These are phyloP conservation scores for Psilopogon haemacephalus DNA, from an alignment of 2,113 vertebrate species.

Conservation along the genomic window DNA sequence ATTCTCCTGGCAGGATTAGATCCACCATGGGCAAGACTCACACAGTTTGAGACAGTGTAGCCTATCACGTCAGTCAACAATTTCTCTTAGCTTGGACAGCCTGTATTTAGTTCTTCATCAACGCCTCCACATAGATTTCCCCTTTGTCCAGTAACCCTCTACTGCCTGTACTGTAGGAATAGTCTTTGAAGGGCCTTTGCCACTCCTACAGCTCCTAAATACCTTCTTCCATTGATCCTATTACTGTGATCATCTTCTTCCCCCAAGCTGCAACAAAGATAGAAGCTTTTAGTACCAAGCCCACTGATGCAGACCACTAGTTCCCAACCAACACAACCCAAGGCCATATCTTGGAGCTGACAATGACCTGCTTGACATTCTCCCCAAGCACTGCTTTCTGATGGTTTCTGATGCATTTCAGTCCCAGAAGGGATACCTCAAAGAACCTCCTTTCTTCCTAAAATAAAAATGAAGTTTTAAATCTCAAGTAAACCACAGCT, in stretches of 20 bases:
- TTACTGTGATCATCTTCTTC: neutral
- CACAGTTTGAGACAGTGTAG: neutral
- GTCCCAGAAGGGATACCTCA: neutral
- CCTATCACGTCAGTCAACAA: neutral
- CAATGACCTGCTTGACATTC: neutral
- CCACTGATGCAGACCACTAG: neutral
- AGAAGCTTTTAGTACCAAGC: neutral
- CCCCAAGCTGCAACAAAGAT: neutral
- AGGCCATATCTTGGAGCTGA: neutral
- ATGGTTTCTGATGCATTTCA: neutral
- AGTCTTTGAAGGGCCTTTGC: neutral
- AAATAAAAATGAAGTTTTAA: neutral
- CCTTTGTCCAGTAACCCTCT: neutral
- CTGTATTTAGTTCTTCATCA: neutral
- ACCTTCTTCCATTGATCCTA: neutral
- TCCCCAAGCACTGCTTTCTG: neutral
- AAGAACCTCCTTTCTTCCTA: neutral
- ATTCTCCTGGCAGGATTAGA: neutral
- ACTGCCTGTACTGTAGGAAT: neutral
- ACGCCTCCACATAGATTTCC: neutral
- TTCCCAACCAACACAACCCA: neutral
- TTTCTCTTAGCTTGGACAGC: neutral
- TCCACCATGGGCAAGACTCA: neutral
- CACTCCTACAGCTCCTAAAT: neutral
- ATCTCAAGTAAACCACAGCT: neutral